phyloP scores from a whole-genome alignment of 2,797 vertebrate genomes.

The Chrysocyon brachyurus region DNA sequence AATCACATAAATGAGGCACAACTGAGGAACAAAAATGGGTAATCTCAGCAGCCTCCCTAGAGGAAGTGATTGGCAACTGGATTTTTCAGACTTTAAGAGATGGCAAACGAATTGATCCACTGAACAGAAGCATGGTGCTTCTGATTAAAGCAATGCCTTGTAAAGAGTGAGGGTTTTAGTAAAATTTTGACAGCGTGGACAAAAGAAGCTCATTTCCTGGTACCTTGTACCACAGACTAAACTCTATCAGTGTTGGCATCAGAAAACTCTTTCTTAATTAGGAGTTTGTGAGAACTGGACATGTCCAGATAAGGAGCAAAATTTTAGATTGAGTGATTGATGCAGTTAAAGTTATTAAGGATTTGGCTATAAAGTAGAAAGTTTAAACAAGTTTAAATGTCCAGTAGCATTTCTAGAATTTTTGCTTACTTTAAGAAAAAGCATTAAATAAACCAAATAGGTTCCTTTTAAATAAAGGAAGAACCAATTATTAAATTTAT shows the following conservation, averaged over 20 bases:
- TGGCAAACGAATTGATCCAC: neutral
- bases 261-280: neutral
- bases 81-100: neutral
- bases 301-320: slow-evolving; percentile 39
- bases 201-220: neutral
- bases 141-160: neutral
- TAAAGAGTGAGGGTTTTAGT: neutral
- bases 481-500: slow-evolving; percentile 61
- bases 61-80: neutral
- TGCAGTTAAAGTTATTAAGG: slow-evolving; percentile 42
- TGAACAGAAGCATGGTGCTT: neutral
- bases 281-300: neutral
- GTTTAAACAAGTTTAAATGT: slow-evolving; percentile 55
- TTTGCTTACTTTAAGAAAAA: slow-evolving; percentile 57
- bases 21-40: neutral
- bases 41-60: neutral
- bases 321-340: slow-evolving; percentile 63
- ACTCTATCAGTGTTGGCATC: neutral
- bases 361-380: slow-evolving; percentile 1
- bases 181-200: neutral
- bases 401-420: slow-evolving; percentile 65
- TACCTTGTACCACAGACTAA: slow-evolving; percentile 10
- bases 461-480: slow-evolving; percentile 41
- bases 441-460: slow-evolving; percentile 50
- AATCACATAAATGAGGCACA: neutral